Evolutionary conservation across 2,888 invertebrate genomes (phyloP).

Genomic region (Phrixothrix hirtus): DNA sequence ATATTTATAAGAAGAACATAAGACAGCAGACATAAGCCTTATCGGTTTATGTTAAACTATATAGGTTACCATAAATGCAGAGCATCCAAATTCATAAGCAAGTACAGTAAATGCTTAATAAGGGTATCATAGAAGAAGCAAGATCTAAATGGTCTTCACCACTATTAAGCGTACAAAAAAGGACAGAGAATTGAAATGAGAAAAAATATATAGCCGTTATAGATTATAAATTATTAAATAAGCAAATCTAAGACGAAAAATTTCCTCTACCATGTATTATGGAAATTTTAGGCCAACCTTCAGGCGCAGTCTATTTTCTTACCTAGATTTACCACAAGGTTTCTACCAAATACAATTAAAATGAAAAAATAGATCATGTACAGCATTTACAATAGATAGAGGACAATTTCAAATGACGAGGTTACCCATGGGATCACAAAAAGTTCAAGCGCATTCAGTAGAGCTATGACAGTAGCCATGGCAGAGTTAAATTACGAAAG

Average conservation of each 20-base stretch:
- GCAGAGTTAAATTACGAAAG: slow-evolving; percentile 33
- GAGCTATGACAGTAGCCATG: no score
- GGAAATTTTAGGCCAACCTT: slow-evolving; percentile 4
- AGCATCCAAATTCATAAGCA: slow-evolving; percentile 12
- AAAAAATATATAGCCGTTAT: slow-evolving; percentile 20
- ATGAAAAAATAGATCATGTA: slow-evolving; percentile 36
- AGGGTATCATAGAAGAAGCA: slow-evolving; percentile 24
- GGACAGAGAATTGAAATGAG: slow-evolving; percentile 2
- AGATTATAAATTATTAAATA: slow-evolving; percentile 25
- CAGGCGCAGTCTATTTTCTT: slow-evolving; percentile 17
- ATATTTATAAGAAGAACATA: no score
- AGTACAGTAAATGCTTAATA: slow-evolving; percentile 14
- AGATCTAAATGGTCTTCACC: slow-evolving; percentile 22
- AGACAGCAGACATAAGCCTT: no score
- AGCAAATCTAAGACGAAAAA: slow-evolving; percentile 21
- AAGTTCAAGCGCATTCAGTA: slow-evolving; percentile 34
- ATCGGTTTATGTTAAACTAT: no score
- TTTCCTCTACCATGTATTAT: slow-evolving; percentile 13
- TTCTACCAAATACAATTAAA: no score
- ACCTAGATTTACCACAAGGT: slow-evolving; percentile 38
- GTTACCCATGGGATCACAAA: slow-evolving; percentile 32
- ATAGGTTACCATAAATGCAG: no score
- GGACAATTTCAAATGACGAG: no score
- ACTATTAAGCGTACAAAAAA: slow-evolving; percentile 7
- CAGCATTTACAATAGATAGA: no score